A percentile compares a stretch with the other conserved stretches of the same genome.
Evolutionary conservation across 2,888 invertebrate species (phyloP).

Genomic region (Stenolophus ochropezus): DNA sequence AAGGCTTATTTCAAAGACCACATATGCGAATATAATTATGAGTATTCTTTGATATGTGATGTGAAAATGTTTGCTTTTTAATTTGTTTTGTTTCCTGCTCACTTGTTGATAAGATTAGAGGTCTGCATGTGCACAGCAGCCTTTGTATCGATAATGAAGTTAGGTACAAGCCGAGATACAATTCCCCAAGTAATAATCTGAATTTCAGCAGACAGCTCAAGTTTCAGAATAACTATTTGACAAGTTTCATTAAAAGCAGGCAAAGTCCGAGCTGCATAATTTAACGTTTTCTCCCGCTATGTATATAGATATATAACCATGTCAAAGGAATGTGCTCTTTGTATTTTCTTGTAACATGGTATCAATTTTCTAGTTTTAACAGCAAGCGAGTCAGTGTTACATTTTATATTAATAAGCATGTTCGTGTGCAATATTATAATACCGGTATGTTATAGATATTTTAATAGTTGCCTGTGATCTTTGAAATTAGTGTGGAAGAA

Average conservation of each 20-base stretch:
- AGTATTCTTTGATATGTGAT: not conserved
- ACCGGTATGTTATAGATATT: too few species aligned
- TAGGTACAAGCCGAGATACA: slow-evolving; percentile 13
- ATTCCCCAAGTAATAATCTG: slow-evolving; percentile 38
- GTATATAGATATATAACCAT: not conserved
- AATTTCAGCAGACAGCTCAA: slow-evolving; percentile 24
- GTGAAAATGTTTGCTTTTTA: not conserved
- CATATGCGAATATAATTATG: not conserved
- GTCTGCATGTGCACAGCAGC: slow-evolving; percentile 11
- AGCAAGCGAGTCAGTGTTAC: not conserved
- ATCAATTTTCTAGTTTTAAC: not conserved
- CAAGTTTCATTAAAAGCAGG: slow-evolving; percentile 6
- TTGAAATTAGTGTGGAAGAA: too few species aligned
- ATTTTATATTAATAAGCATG: not conserved
- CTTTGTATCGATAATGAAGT: slow-evolving; percentile 33
- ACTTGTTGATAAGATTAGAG: slow-evolving; percentile 30
- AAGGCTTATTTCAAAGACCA: not conserved
- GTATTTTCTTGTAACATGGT: not conserved
- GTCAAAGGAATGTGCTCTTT: not conserved
- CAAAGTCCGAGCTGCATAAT: slow-evolving; percentile 1
- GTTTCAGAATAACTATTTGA: slow-evolving; percentile 20
- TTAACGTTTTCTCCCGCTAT: not conserved
- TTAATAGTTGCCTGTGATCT: too few species aligned
- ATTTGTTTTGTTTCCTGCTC: not conserved
- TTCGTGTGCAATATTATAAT: not conserved